Percentiles rank a stretch among this genome's conserved stretches.
Evolutionary conservation across 2,888 invertebrate genomes (phyloP).

Genomic region (Zhuqinia jingwanae): DNA sequence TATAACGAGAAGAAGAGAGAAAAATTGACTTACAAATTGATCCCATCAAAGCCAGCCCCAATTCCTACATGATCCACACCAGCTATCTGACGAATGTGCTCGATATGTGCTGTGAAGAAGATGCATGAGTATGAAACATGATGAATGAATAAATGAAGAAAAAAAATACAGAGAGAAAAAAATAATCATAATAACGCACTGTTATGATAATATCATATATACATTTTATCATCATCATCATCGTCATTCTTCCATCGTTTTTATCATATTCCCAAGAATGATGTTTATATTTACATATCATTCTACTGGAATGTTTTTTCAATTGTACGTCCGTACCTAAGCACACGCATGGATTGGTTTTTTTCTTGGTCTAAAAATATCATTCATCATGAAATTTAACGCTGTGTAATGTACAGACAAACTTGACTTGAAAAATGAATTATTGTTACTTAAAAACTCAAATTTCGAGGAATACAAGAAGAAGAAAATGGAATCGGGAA

Average conservation of each 20-base stretch:
- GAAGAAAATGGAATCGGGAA: neutral
- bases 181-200: neutral
- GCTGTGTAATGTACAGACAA: neutral
- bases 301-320: slow-evolving; percentile 1
- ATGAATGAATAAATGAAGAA: slow-evolving; percentile 38
- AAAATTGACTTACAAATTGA: slow-evolving; percentile 89
- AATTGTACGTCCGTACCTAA: neutral
- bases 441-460: neutral
- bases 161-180: slow-evolving; percentile 17
- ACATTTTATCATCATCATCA: neutral
- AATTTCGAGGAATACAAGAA: no score
- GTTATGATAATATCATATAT: slow-evolving; percentile 11
- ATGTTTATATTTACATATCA: neutral
- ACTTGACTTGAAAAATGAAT: neutral
- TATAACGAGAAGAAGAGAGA: slow-evolving; percentile 1
- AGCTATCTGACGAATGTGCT: slow-evolving; percentile 90
- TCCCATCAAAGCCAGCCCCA: slow-evolving; percentile 94
- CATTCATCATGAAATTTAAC: neutral
- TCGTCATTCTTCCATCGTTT: neutral
- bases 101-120: slow-evolving; percentile 88
- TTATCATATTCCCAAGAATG: neutral
- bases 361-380: no score
- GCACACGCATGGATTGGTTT: neutral
- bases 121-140: neutral
- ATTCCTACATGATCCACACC: slow-evolving; percentile 92